Evolutionary conservation across 2,888 invertebrate genomes (phyloP), one percentile per base, ranked within the genome.

Genomic region (Temnothorax rugatulus): DNA sequence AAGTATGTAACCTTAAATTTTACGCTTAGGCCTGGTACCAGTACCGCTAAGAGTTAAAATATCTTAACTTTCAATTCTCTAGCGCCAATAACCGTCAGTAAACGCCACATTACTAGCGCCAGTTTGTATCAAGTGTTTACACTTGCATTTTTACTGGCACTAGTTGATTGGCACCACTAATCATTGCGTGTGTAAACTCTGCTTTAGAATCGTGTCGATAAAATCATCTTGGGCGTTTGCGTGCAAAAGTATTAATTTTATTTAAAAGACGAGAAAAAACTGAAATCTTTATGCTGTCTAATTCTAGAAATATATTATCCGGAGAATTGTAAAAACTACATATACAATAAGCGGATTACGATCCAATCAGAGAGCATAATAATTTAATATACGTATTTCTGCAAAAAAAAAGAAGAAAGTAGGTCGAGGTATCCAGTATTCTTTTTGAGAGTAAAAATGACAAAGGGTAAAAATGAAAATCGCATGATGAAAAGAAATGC

Each of bases 401-500:
- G 1, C 1, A 34, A 9, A 54, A 21, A 68, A 18, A 57, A 47
- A 79, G n/a, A 9, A 69, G 38, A 25, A 59, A 21, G 11, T 15
- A 41, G 64, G 15, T 41, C 11, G 47, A 81, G 59, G 1, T 25
- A 41, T 41, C 21, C 11, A 18, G 2, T 38, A 38, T 59, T 73
- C 44, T 38, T 73, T 34, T 59, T 21, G 59, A 59, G 59, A 21
- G 15, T 25, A 57, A 4, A 59, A 81, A 59, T 47, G 57, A 71
- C 47, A 21, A 79, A 73, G 34, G 38, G 13, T 13, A 2, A 59
- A 47, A 73, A 47, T 13, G 3, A 59, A 47, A 73, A 47, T 59
- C 8, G 18, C 25, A 5, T 8, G 5, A 8, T 21, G 41, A 59
- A 71, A 73, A 59, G 18, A 18, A 50, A 73, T 73, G 59, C 47